Base-by-base conservation (phyloP, 2,113 vertebrate species). In the Suricata suricatta region DNA sequence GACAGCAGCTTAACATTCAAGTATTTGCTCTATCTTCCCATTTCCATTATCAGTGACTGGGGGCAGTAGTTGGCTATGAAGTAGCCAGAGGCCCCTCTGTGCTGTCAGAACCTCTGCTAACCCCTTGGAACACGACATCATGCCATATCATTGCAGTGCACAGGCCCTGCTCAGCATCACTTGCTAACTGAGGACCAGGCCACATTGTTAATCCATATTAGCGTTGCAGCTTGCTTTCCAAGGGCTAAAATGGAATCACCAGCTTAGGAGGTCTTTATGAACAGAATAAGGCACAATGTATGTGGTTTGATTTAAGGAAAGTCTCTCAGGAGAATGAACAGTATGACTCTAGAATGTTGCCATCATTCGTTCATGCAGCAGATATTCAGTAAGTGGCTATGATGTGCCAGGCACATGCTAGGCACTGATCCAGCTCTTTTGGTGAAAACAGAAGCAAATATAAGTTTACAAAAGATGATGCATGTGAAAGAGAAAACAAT, bases 121-220 rank as follows among this genome's bases (percentile, higher is more conserved):
- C 15, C 31, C 13, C 60, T 8, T 33, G 52, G 16, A 88, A 57
- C 66, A 38, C 4, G 13, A 41, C n/a, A 69, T 41, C 16, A 21
- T 17, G 2, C 3, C 35, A 0, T 0, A 11, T 27, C 64, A 19
- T 4, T 35, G n/a, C 23, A 52, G 47, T 4, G 35, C 29, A 31
- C 29, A 35, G n/a, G 23, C 27, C 33, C 5, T n/a, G 5, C 7
- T 35, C 14, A 47, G 29, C 0, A 0, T 50, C 50, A n/a, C 68
- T 41, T 21, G 10, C 27, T 92, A 19, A 86, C 38, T 86, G 38
- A 60, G 33, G 81, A 52, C 63, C 38, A 79, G 71, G 17, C 31
- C 63, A 19, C 19, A 66, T 44, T 38, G 10, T 63, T 50, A 44
- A 76, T 52, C 10, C 38, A 15, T 35, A 54, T n/a, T 87, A n/a